Evolutionary conservation across 2,888 invertebrate genomes (phyloP), one percentile per base, ranked within the genome.

Genomic region (Lochmaea capreae): DNA sequence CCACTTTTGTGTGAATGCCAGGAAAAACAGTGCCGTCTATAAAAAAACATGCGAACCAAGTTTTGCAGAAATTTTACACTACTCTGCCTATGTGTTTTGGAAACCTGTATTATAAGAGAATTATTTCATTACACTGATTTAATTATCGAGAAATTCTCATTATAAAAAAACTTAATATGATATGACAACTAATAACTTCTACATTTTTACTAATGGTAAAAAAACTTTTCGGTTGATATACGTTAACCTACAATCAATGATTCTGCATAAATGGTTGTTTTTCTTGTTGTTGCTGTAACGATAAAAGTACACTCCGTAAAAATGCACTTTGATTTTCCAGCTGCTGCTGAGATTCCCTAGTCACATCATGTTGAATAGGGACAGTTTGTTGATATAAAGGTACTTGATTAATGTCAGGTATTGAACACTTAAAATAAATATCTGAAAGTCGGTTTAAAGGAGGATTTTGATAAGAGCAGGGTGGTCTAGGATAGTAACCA

Each of bases 371-470:
- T 9, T 54, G 54, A 10, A 54, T 8, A 3, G 54, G 54, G 2
- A 54, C 16, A 54, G 10, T 54, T 54, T n/a, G 54, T 54, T 54
- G 54, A 54, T 54, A 18, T 10, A 54, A 54, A 54, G 54, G 14
- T 14, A 14, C 10, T 54, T 9, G 54, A 18, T 54, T 18, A 3
- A 16, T 18, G 11, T 10, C 9, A 18, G 54, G 2, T 18, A 9
- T 10, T 8, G 16, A 9, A 10, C 54, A 54, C 16, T 54, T n/a
- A 54, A 54, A 10, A 54, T 18, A 18, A 16, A 18, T 8, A 18
- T 16, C 9, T 54, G 54, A 18, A 18, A 10, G 18, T 18, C 6
- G 54, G 10, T 18, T 54, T 54, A 9, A 54, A 11, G 49, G 5
- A 49, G 10, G 9, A 18, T 54, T 18, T 54, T 54, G 54, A 54